These are phyloP conservation scores for Atractosteus spatula DNA, from an alignment of 2,113 vertebrate species.

Conservation along the genomic window DNA sequence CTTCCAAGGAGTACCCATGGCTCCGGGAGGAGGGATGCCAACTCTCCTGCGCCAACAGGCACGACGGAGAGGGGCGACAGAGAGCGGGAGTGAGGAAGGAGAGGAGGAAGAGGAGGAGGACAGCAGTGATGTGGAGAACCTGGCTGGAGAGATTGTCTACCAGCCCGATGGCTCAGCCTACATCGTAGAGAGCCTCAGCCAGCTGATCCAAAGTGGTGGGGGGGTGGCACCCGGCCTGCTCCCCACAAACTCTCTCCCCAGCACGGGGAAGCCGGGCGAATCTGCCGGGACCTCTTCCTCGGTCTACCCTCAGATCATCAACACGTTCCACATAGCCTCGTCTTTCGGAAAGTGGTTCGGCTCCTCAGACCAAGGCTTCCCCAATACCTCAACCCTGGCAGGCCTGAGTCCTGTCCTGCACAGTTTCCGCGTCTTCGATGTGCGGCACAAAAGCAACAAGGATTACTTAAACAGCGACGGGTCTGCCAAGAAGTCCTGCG, in stretches of 20 bases:
- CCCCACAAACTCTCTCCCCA: conserved; percentile 82
- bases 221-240: conserved; percentile 70
- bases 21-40: conserved; percentile 66
- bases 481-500: conserved; percentile 99
- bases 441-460: conserved; percentile 99
- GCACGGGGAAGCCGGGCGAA: conserved; percentile 70
- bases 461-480: conserved; percentile 99
- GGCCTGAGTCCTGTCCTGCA: conserved; percentile 98
- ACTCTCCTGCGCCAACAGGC: conserved; percentile 64
- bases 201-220: conserved; percentile 89
- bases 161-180: conserved; percentile 98
- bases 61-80: conserved; percentile 57
- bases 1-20: conserved; percentile 66
- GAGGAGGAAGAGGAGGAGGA: conserved; percentile 85
- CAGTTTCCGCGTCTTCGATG: conserved; percentile 99
- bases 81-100: conserved; percentile 88
- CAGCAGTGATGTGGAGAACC: conserved; percentile 96
- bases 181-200: conserved; percentile 96
- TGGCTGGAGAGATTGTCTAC: conserved; percentile 98
- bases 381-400: conserved; percentile 98
- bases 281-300: conserved; percentile 82
- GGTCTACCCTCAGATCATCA: conserved; percentile 97
- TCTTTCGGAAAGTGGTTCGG: conserved; percentile 99
- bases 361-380: conserved; percentile 92
- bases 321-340: conserved; percentile 99